Base-by-base conservation (phyloP, 2,113 vertebrate genomes). In the Chamaetylas fuelleborni region DNA sequence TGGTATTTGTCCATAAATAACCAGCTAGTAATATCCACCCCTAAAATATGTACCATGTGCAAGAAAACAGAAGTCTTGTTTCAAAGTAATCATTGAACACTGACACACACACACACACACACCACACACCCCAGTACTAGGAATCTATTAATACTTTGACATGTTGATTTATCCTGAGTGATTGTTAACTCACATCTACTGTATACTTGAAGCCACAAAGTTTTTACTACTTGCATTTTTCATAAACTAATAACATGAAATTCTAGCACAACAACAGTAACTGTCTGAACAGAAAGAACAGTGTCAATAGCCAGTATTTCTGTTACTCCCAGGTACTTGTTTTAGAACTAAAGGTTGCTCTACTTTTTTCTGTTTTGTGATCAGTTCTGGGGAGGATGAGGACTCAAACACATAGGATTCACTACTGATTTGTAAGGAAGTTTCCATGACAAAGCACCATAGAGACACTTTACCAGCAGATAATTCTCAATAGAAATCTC, bases 131-230 rank as follows among this genome's bases (percentile, higher is more conserved):
- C 79, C 76, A 88, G 62, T 58, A 95, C 85, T 90, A 97, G 48
- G 60, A 87, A 92, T 84, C 85, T 90, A 88, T 61, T 90, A 83
- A 84, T 79, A 94, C 65, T 94, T 58, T 20, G 80, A 76, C 92
- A 94, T 95, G 90, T 91, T 87, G 82, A 25, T 90, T 93, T 95
- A 96, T 92, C 81, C 93, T 95, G 92, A 96, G 77, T 93, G 62
- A 92, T 82, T 74, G 81, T 57, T 81, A 93, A 94, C 91, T 88
- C 90, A 96, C 92, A 94, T 61, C 80, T 94, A 93, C 86, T 74
- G 81, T 60, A 94, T 58, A 91, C 61, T 88, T 83, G 76, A 96
- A 97, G 81, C 82, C 77, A 91, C 90, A 53, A 90, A 87, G 56
- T 72, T 91, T 93, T 66, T 83, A 93, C 90, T 92, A 93, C 45